Percentiles rank a stretch among this genome's conserved stretches.
These are phyloP conservation scores for Drosophila lowei DNA, from an alignment of 1,140 invertebrate genomes.

Conservation along the genomic window DNA sequence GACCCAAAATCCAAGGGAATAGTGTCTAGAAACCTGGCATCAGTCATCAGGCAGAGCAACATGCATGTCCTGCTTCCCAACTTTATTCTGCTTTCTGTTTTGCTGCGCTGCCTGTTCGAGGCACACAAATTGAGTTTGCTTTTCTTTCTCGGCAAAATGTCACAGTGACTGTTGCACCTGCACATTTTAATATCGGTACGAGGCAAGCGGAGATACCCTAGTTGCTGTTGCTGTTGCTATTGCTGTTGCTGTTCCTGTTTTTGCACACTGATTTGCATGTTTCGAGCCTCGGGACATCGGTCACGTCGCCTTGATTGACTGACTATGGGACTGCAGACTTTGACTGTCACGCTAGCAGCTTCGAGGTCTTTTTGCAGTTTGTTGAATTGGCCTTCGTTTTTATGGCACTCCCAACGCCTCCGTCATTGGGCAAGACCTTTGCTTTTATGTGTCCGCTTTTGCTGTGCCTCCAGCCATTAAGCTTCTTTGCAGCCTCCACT, in stretches of 20 bases:
- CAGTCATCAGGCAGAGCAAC: constrained; percentile 42
- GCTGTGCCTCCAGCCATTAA: background rate
- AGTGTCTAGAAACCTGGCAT: constrained; percentile 46
- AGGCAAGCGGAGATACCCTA: constrained; percentile 9
- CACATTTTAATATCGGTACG: constrained; percentile 11
- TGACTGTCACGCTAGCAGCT: constrained; percentile 14
- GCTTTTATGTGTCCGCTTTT: too few species aligned
- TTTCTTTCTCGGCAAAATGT: constrained; percentile 38
- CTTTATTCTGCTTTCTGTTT: constrained; percentile 28
- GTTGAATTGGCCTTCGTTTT: constrained; percentile 20
- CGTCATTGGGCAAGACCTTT: too few species aligned
- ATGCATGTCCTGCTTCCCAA: constrained; percentile 31
- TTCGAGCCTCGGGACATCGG: constrained; percentile 40
- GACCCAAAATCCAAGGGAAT: constrained; percentile 48
- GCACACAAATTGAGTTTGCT: constrained; percentile 71
- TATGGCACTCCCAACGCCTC: background rate
- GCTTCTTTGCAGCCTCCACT: constrained; percentile 16
- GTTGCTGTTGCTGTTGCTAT: constrained; percentile 1
- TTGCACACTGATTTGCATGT: constrained; percentile 65
- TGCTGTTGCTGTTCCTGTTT: constrained; percentile 14
- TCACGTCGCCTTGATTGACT: constrained; percentile 47
- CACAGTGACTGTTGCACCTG: constrained; percentile 20
- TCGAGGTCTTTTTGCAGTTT: constrained; percentile 16
- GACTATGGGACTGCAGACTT: constrained; percentile 14
- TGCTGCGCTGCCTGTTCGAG: constrained; percentile 18